phyloP scores from a whole-genome alignment of 1,140 invertebrate species.

The Plectrocnemia conspersa region DNA sequence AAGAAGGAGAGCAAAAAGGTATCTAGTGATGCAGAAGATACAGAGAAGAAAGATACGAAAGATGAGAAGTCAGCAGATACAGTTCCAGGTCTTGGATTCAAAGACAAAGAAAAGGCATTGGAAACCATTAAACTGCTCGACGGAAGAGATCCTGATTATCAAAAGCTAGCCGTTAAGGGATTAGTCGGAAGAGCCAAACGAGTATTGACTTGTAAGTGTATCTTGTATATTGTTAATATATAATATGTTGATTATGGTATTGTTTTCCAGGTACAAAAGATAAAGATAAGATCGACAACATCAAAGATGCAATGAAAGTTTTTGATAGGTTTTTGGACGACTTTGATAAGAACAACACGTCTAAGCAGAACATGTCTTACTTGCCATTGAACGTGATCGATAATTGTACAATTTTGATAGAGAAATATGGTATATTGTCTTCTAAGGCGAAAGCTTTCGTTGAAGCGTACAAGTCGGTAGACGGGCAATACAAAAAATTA shows the following conservation, averaged over 20 bases:
- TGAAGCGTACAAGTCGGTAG: slow-evolving; percentile 52
- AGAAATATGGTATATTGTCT: slow-evolving; percentile 5
- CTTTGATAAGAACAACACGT: slow-evolving; percentile 56
- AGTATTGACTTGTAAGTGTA: slow-evolving; percentile 53
- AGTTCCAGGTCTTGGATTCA: slow-evolving; percentile 61
- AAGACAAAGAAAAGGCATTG: slow-evolving; percentile 54
- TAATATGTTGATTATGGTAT: slow-evolving; percentile 17
- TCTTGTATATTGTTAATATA: slow-evolving; percentile 1
- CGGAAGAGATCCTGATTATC: slow-evolving; percentile 62
- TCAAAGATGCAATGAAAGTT: slow-evolving; percentile 59
- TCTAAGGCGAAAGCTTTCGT: slow-evolving; percentile 44
- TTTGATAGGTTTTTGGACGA: slow-evolving; percentile 62
- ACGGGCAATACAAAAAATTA: slow-evolving; percentile 61
- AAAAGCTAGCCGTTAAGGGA: slow-evolving; percentile 59
- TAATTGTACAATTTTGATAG: slow-evolving; percentile 26
- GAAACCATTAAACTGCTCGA: slow-evolving; percentile 50
- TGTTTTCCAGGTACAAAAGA: slow-evolving; percentile 55
- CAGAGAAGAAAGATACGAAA: slow-evolving; percentile 36
- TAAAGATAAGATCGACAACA: slow-evolving; percentile 61
- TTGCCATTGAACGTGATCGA: slow-evolving; percentile 46
- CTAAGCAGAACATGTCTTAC: slow-evolving; percentile 59
- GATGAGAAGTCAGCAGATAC: slow-evolving; percentile 43
- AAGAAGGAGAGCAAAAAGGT: slow-evolving; percentile 40
- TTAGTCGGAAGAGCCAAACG: slow-evolving; percentile 60
- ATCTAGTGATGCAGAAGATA: slow-evolving; percentile 42